A percentile compares a stretch with the other conserved stretches of the same genome.
Evolutionary conservation across 2,113 vertebrate species (phyloP).

Genomic region (Chloropsis cyanopogon): DNA sequence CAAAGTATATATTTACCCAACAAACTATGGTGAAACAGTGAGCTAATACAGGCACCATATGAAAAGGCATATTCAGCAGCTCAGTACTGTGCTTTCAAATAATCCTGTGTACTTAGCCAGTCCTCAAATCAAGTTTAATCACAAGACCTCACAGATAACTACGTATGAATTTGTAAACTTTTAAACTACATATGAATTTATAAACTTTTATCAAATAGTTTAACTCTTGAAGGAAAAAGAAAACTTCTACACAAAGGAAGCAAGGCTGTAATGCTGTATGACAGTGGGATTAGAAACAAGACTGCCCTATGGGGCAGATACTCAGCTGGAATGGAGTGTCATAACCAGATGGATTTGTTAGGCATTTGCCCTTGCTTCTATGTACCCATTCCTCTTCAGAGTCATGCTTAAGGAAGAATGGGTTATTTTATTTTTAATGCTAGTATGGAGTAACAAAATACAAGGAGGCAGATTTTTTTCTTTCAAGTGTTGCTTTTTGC

Average conservation of each 20-base stretch:
- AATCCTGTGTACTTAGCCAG: background rate
- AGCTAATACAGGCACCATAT: background rate
- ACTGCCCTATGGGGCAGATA: background rate
- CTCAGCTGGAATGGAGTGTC: background rate
- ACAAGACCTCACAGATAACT: background rate
- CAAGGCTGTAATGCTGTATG: background rate
- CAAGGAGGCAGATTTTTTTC: slow-evolving; percentile 32
- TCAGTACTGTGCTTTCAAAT: background rate
- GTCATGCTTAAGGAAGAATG: background rate
- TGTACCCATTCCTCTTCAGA: background rate
- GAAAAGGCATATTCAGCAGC: background rate
- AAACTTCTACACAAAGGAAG: background rate
- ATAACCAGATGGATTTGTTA: background rate
- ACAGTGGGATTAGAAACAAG: background rate
- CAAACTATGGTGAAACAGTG: background rate
- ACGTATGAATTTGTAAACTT: background rate
- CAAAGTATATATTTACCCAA: background rate
- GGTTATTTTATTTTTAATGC: slow-evolving; percentile 20
- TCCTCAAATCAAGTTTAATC: background rate
- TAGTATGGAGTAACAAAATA: background rate
- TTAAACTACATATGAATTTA: background rate
- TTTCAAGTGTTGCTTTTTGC: slow-evolving; percentile 39
- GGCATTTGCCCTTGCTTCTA: background rate
- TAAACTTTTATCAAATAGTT: background rate
- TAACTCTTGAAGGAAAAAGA: background rate